These are phyloP conservation scores for Erannis defoliaria DNA, from an alignment of 2,888 invertebrate genomes.

Conservation along the genomic window DNA sequence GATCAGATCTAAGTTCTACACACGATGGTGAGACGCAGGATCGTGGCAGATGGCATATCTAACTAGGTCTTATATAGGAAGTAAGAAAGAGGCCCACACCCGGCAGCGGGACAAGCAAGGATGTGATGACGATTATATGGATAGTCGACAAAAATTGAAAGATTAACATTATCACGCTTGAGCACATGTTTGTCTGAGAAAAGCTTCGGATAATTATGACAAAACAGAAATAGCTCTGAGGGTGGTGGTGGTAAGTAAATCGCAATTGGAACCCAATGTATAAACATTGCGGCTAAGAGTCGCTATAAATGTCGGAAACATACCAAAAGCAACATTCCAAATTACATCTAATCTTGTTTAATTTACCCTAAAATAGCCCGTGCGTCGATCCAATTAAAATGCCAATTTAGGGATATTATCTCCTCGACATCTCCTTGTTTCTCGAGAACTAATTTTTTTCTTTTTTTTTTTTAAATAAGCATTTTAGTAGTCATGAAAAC, in stretches of 20 bases:
- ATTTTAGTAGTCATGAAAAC: too few relatives aligned
- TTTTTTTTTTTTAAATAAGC: background rate
- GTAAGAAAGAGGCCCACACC: too few relatives aligned
- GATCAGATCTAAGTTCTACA: too few relatives aligned
- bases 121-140: too few relatives aligned
- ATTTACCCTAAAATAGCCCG: slow-evolving; percentile 61
- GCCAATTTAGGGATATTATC: slow-evolving; percentile 53
- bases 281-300: slow-evolving; percentile 70
- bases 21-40: too few relatives aligned
- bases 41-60: too few relatives aligned
- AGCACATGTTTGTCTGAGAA: slow-evolving; percentile 5
- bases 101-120: too few relatives aligned
- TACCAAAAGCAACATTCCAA: slow-evolving; percentile 57
- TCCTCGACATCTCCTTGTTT: slow-evolving; percentile 33
- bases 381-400: slow-evolving; percentile 62
- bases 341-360: slow-evolving; percentile 64
- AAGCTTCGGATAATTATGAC: background rate
- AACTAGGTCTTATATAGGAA: too few relatives aligned
- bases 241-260: slow-evolving; percentile 62
- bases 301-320: slow-evolving; percentile 69
- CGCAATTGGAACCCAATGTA: slow-evolving; percentile 68
- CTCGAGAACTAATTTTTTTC: background rate
- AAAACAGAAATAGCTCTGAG: background rate
- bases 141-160: background rate
- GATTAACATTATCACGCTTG: slow-evolving; percentile 5